phyloP scores from a whole-genome alignment of 2,888 invertebrate species.

The Serrognathus titanus region DNA sequence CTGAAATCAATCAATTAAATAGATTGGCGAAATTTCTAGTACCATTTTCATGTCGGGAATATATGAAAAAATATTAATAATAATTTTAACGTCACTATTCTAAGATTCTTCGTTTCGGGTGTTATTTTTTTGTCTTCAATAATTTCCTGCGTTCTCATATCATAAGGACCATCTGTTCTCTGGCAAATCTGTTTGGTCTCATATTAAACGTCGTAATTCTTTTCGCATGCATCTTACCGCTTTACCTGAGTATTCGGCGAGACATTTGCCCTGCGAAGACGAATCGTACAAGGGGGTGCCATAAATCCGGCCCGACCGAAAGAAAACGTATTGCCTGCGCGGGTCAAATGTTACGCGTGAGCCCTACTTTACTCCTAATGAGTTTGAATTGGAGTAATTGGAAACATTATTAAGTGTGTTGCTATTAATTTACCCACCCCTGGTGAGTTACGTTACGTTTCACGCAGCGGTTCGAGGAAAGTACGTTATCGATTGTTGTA shows the following conservation, averaged over 20 bases:
- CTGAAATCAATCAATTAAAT: too few species aligned
- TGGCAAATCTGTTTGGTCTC: not conserved
- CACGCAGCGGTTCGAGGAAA: too few species aligned
- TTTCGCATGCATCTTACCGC: not conserved
- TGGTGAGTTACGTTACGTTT: too few species aligned
- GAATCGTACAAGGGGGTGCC: conserved; percentile 8
- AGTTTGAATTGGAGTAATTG: conserved; percentile 26
- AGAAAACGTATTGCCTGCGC: conserved; percentile 25
- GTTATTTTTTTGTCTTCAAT: not conserved
- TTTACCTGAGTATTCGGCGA: not conserved
- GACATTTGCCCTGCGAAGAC: not conserved
- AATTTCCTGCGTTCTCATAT: not conserved
- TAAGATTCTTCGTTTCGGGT: too few species aligned
- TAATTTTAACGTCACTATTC: too few species aligned
- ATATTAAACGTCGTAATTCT: not conserved
- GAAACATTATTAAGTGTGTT: conserved; percentile 20
- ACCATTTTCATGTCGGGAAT: too few species aligned
- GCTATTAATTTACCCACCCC: conserved; percentile 20
- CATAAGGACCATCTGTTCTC: too few species aligned
- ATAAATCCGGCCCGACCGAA: conserved; percentile 13
- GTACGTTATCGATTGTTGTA: too few species aligned
- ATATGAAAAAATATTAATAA: too few species aligned
- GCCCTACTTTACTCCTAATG: conserved; percentile 27
- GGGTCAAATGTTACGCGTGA: conserved; percentile 28
- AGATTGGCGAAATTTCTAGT: too few species aligned